Evolutionary conservation across 2,888 invertebrate species (phyloP), one percentile per base, ranked within the genome.

Genomic region (Sesia apiformis): DNA sequence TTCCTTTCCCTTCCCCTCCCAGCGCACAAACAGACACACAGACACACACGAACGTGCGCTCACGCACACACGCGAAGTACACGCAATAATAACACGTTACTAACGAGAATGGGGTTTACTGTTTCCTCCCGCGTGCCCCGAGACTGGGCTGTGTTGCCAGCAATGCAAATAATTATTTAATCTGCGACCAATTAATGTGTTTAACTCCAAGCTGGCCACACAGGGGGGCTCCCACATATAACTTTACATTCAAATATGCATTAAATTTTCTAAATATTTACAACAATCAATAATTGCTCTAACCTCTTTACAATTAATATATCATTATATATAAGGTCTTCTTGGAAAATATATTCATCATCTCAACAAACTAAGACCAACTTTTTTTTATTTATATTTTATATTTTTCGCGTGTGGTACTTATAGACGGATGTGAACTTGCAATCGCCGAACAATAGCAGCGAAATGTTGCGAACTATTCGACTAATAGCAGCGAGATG

Each of bases 101-200:
- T 73, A 71, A 67, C 70, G 67, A 72, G 67, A 76, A 74, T 82
- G 84, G 84, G 84, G 84, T 82, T 82, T 77, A 72, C 74, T 58
- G 63, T 69, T 64, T 63, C 62, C 67, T 61, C 65, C 66, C 66
- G 58, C 40, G 1, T 23, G 23, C 23, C 23, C 23, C 23, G 23
- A 23, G 49, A 38, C 57, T 53, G 60, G 23, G 23, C 57, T 64
- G 6, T 52, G 23, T 4, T 42, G 52, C 58, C 54, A 49, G 5
- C 38, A 42, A 42, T 42, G 5, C 5, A 42, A 5, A 7, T 42
- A 42, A 6, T 6, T 42, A 23, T 23, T 23, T 23, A 23, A 23
- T 23, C 23, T 23, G 23, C 23, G 23, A 23, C 23, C 23, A 23
- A 23, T 23, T 23, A 23, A 23, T 23, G 23, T 23, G 23, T 23